These are phyloP conservation scores for Drosophila saltans DNA, from an alignment of 1,140 invertebrate species.

Conservation along the genomic window DNA sequence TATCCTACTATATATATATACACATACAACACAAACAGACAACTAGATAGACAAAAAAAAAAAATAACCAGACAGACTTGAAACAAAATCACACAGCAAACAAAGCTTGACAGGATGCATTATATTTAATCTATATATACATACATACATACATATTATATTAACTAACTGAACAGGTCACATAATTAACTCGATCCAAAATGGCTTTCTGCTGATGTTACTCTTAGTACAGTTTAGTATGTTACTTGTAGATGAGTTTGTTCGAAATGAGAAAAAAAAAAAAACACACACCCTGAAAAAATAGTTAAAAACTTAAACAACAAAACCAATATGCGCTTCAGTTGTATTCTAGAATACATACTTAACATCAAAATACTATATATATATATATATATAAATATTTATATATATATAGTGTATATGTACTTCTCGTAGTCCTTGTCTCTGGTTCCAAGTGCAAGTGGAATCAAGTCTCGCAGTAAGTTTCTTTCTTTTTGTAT, in stretches of 20 bases:
- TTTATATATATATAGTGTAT: constrained; percentile 6
- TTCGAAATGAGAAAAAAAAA: constrained; percentile 46
- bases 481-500: constrained; percentile 50
- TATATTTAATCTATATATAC: constrained; percentile 22
- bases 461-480: constrained; percentile 48
- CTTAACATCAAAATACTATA: constrained; percentile 42
- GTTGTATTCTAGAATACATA: constrained; percentile 68
- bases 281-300: neutral
- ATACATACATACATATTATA: constrained; percentile 7
- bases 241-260: constrained; percentile 77
- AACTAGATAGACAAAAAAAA: constrained; percentile 23
- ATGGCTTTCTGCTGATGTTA: constrained; percentile 70
- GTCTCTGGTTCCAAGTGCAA: constrained; percentile 44
- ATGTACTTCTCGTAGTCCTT: constrained; percentile 32
- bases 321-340: constrained; percentile 60
- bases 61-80: neutral
- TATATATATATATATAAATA: constrained; percentile 26
- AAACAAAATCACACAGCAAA: constrained; percentile 35
- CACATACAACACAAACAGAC: constrained; percentile 20
- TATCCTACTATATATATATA: too few relatives aligned
- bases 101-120: constrained; percentile 27
- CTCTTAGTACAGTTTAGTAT: constrained; percentile 70
- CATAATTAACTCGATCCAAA: constrained; percentile 24
- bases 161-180: constrained; percentile 24
- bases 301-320: neutral